Conservation (phyloP, 35 echinoderm and acorn worm genomes). For the Strongylocentrotus purpuratus region DNA sequence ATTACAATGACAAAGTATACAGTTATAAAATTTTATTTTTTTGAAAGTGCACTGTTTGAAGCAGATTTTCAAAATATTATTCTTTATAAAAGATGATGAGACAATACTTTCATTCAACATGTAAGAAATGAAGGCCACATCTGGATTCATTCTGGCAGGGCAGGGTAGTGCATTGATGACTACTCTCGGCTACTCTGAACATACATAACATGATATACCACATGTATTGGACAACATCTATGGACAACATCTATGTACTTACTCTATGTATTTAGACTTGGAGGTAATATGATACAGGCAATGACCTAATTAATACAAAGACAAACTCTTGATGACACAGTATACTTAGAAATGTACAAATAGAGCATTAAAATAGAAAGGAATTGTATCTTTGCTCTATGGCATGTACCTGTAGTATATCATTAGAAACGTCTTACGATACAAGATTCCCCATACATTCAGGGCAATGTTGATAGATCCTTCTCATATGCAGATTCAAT, state of each 20-base stretch:
- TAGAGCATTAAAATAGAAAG: background rate
- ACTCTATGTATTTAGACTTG: background rate
- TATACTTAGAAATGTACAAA: background rate
- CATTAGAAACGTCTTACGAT: too few relatives aligned
- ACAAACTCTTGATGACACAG: background rate
- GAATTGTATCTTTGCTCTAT: background rate
- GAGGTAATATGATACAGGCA: background rate
- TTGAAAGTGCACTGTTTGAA: background rate
- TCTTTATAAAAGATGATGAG: background rate
- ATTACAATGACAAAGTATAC: background rate
- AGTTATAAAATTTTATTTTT: conserved; percentile 19
- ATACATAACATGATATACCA: background rate
- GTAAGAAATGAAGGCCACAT: conserved; percentile 16
- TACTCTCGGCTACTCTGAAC: background rate
- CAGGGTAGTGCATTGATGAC: background rate
- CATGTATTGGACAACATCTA: background rate
- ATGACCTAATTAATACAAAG: background rate
- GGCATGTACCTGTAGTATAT: too few relatives aligned
- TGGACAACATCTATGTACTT: too few relatives aligned
- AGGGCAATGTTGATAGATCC: too few relatives aligned
- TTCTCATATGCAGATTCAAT: too few relatives aligned
- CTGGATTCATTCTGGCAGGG: background rate
- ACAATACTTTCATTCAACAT: background rate
- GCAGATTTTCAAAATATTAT: background rate
- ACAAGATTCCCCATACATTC: too few relatives aligned